Base-by-base conservation (phyloP, 2,888 invertebrate species). In the Celastrina argiolus region DNA sequence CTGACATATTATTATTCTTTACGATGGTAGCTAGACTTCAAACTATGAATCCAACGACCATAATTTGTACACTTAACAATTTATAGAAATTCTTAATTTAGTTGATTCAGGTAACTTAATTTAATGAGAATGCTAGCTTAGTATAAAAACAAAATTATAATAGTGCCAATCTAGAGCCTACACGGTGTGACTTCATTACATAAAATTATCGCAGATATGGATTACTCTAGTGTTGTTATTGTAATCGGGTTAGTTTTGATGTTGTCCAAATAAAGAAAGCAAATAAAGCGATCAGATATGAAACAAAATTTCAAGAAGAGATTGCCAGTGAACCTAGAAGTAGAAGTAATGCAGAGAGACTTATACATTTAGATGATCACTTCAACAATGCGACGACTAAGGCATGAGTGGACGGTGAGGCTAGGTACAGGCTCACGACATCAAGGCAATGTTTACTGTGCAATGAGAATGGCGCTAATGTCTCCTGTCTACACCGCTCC, bases 301-400 rank as follows among this genome's bases (percentile, higher is more conserved):
- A 83, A 83, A 83, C 77, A 83, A 83, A 77, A 78, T 79, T 82
- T 79, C 78, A 81, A 83, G 83, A 81, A 82, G 82, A 81, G 72
- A 76, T 76, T 76, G 76, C 78, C 73, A 76, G 76, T 76, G 81
- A 81, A 82, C 83, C 83, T 79, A 84, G 77, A 77, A 79, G 77
- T 79, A 84, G 77, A 77, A 79, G 77, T 78, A 78, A 81, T 82
- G 81, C 77, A 72, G 39, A 68, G 73, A 79, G 75, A 74, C 77
- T 77, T 84, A 78, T 84, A 84, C 83, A 84, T 75, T 78, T 73
- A 77, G 72, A 74, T 75, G 80, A 74, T 80, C 79, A 88, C 88
- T 88, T 84, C 85, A 79, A 88, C 80, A 78, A 90, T 89, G 88
- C 77, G 83, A 84, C 81, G 73, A 85, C 88, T 83, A 90, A 90